These are phyloP conservation scores for Teleogryllus occipitalis DNA, from an alignment of 1,140 invertebrate genomes.

Conservation along the genomic window DNA sequence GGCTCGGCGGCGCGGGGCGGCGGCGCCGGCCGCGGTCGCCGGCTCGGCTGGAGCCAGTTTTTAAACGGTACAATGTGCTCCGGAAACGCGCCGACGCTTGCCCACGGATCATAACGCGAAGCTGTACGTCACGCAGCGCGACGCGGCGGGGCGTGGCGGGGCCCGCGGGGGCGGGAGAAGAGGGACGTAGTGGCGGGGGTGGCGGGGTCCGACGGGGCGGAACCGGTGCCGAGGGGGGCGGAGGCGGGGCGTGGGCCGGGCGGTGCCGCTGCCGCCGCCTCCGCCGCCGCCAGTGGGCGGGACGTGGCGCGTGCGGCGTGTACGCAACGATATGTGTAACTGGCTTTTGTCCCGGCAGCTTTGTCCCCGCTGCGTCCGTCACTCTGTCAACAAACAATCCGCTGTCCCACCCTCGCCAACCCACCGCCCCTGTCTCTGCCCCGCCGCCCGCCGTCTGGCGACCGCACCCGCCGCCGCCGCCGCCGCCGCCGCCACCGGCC, in stretches of 20 bases:
- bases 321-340: background rate
- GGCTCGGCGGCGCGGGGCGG: background rate
- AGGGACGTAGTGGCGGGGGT: background rate
- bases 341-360: background rate
- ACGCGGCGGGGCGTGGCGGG: too few relatives aligned
- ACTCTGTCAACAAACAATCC: slow-evolving; percentile 4
- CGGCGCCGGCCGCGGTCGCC: too few relatives aligned
- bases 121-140: background rate
- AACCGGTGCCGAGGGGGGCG: background rate
- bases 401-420: background rate
- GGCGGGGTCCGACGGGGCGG: too few relatives aligned
- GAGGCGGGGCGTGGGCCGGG: background rate
- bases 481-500: too few relatives aligned
- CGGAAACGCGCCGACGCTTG: background rate
- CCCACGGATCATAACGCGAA: background rate
- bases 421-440: too few relatives aligned
- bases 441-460: background rate
- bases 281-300: too few relatives aligned
- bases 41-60: background rate
- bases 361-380: background rate
- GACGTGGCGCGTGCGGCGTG: background rate
- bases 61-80: background rate
- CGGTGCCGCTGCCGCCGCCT: too few relatives aligned
- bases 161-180: background rate
- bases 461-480: background rate